Base-by-base conservation (phyloP, 2,797 vertebrate genomes). In the Sparidentex hasta region DNA sequence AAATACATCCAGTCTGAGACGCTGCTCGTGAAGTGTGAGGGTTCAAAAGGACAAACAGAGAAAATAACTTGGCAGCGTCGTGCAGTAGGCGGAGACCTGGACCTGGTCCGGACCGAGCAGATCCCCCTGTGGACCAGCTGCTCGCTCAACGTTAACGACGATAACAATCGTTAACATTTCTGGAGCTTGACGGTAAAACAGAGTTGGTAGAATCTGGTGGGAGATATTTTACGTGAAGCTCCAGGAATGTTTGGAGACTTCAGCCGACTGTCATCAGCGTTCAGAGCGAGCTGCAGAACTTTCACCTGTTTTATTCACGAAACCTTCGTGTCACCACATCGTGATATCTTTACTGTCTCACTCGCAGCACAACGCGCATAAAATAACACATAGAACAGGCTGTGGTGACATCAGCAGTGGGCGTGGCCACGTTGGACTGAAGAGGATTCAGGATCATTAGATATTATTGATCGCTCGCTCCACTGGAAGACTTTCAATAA, bases 401-500 rank as follows among this genome's bases (percentile, higher is more conserved):
- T 33, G 33, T 6, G 8, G 23, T 38, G 65, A 58, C 27, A 57
- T 47, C 9, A 48, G 23, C 17, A 3, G 29, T 3, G 11, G 20
- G 3, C 5, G 12, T 46, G 20, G 38, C 57, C 46, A 16, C 27
- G n/a, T n/a, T n/a, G n/a, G n/a, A n/a, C 50, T 55, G 46, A 33
- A 33, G 29, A 1, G 9, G 16, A 16, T 54, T n/a, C 44, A 43
- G 33, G 11, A 38, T 23, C n/a, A 38, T 20, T 33, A 21, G 1
- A 52, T 11, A 17, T 41, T 21, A 16, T 72, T 51, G 50, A 63
- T 66, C 21, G 23, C 23, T 7, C 17, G 54, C 55, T 50, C 43
- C 44, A 27, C 9, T 21, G 66, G 65, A 78, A 77, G 54, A 69
- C 23, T 5, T 21, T 43, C 13, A 13, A 58, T 23, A 5, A 5